Percentiles rank a stretch among this genome's conserved stretches.
Evolutionary conservation across 2,888 invertebrate genomes (phyloP).

Genomic region (Drosophila kanekoi): DNA sequence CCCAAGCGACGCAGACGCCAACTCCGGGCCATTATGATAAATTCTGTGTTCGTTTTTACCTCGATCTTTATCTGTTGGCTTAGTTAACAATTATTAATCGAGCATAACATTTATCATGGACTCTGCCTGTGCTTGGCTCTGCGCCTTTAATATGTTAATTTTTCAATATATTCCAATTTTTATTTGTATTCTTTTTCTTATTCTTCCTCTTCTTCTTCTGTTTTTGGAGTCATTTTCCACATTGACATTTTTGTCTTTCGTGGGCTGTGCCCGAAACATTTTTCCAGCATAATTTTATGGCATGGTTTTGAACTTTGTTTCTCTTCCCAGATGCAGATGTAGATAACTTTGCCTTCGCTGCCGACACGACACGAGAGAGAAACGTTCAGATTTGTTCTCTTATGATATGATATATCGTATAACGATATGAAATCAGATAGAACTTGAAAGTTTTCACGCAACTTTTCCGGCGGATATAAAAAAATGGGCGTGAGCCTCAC

Average conservation of each 20-base stretch:
- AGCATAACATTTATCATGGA: constrained; percentile 77
- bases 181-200: not conserved
- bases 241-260: constrained; percentile 43
- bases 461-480: constrained; percentile 60
- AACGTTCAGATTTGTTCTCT: constrained; percentile 34
- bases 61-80: constrained; percentile 66
- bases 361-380: constrained; percentile 50
- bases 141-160: constrained; percentile 65
- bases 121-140: constrained; percentile 24
- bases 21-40: constrained; percentile 49
- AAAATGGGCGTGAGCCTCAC: constrained; percentile 29
- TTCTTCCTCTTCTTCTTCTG: constrained; percentile 1
- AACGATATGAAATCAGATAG: constrained; percentile 56
- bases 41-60: constrained; percentile 34
- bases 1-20: constrained; percentile 43
- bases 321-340: constrained; percentile 34
- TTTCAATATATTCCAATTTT: constrained; percentile 41
- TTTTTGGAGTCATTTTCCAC: constrained; percentile 9
- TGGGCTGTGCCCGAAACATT: constrained; percentile 44
- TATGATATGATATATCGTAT: constrained; percentile 28
- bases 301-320: constrained; percentile 7
- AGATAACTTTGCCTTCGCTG: constrained; percentile 66
- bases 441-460: constrained; percentile 39
- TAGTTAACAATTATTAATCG: constrained; percentile 81
- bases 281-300: constrained; percentile 56